A percentile compares a stretch with the other conserved stretches of the same genome.
Evolutionary conservation across 2,888 invertebrate species (phyloP).

Genomic region (Heliconius hortense): DNA sequence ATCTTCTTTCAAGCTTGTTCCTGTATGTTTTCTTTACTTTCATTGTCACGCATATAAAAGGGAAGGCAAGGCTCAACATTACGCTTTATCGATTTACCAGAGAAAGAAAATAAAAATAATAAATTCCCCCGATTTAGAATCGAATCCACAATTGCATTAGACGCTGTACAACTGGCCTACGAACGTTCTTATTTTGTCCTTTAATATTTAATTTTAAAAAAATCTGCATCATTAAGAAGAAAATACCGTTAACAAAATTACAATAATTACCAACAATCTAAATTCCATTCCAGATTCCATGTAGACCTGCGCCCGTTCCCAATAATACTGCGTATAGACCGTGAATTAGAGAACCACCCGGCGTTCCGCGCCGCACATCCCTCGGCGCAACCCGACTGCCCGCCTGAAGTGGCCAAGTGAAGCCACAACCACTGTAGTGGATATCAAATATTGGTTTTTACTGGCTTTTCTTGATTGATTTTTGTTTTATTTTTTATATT

Average conservation of each 20-base stretch:
- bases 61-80: too few relatives aligned
- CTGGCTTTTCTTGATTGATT: not conserved
- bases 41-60: too few relatives aligned
- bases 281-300: constrained; percentile 86
- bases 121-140: too few relatives aligned
- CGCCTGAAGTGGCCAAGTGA: constrained; percentile 91
- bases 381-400: constrained; percentile 96
- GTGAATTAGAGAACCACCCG: constrained; percentile 92
- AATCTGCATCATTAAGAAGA: too few relatives aligned
- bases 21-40: too few relatives aligned
- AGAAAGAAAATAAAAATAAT: too few relatives aligned
- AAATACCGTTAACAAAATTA: not conserved
- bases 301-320: constrained; percentile 95
- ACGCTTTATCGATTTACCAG: too few relatives aligned
- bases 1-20: too few relatives aligned
- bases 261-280: not conserved
- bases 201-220: too few relatives aligned
- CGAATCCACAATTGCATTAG: too few relatives aligned
- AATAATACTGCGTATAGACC: constrained; percentile 92
- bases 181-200: too few relatives aligned
- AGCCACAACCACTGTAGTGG: constrained; percentile 25
- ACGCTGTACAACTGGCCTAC: too few relatives aligned
- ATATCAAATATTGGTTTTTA: not conserved
- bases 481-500: not conserved
- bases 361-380: constrained; percentile 96